Evolutionary conservation across 2,113 vertebrate species (phyloP), one percentile per base, ranked within the genome.

Genomic region (Pao palembangensis): DNA sequence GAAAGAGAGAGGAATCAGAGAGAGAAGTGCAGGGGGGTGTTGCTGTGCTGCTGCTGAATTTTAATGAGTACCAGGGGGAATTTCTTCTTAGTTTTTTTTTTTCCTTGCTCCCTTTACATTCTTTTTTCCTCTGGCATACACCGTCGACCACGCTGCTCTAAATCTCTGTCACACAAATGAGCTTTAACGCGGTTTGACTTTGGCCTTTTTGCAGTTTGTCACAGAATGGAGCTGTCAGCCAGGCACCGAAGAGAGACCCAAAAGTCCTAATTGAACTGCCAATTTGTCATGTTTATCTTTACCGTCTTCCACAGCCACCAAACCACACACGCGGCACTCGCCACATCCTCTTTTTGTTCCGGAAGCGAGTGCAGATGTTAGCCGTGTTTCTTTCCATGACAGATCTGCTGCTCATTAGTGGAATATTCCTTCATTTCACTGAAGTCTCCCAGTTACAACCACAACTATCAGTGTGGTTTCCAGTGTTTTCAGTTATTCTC

Each of bases 351-450:
- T 61, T 73, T 69, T 67, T 59, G 64, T 71, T 58, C 61, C 51
- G 56, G 67, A 86, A 88, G 81, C 77, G 51, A 51, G 77, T 74
- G 80, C 89, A 88, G 67, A 90, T 90, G 88, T 85, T 67, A 69
- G 13, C 15, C 44, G 14, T 23, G 58, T 81, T 69, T 75, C 68
- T 69, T 57, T 67, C 65, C 80, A 69, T 85, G 86, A 91, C 90
- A 86, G 92, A 90, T 91, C 91, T 91, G 87, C 85, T 89, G 79
- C 91, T 94, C 90, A 88, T 93, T 92, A 91, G 74, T 93, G 92
- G 93, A 95, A 94, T 92, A 94, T 96, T 94, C 92, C 93, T 94
- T 69, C 80, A 72, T 73, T 78, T 91, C 91, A 83, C 93, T 93
- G 92, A 91, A 91, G 88, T 83, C 91, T 92, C 47, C 88, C 90